A percentile compares a stretch with the other conserved stretches of the same genome.
phyloP scores from a whole-genome alignment of 2,113 vertebrate genomes.

The Python bivittatus region DNA sequence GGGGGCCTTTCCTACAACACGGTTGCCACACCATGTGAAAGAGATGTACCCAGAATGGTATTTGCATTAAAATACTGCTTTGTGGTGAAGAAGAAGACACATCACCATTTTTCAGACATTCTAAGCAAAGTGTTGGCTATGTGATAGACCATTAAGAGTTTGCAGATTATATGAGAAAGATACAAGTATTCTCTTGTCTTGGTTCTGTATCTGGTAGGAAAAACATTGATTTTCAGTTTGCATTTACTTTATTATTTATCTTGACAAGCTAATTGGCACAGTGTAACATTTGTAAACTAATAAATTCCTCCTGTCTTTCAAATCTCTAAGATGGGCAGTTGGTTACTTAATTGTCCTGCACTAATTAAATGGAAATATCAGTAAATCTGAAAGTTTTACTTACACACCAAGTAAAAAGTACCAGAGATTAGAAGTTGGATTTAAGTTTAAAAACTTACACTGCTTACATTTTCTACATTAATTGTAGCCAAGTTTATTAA shows the following conservation, averaged over 20 bases:
- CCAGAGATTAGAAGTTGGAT: neutral
- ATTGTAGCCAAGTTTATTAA: neutral
- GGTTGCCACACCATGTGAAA: neutral
- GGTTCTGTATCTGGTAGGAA: neutral
- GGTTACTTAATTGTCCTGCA: neutral
- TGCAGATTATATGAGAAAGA: neutral
- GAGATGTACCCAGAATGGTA: neutral
- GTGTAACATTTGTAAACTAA: neutral
- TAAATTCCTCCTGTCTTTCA: neutral
- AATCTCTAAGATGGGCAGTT: neutral
- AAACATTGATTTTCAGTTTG: neutral
- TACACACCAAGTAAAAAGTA: neutral
- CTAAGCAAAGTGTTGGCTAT: neutral
- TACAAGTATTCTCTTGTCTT: neutral
- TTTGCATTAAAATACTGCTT: neutral
- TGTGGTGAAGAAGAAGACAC: neutral
- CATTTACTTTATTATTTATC: neutral
- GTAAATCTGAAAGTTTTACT: neutral
- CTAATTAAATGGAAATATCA: neutral
- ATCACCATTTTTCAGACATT: neutral
- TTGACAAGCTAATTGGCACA: neutral
- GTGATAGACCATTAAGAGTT: neutral
- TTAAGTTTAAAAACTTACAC: neutral
- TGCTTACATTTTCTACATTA: neutral
- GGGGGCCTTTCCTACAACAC: constrained; percentile 10